Conservation (phyloP, 2,888 invertebrate species). For the Eristalis tenax region DNA sequence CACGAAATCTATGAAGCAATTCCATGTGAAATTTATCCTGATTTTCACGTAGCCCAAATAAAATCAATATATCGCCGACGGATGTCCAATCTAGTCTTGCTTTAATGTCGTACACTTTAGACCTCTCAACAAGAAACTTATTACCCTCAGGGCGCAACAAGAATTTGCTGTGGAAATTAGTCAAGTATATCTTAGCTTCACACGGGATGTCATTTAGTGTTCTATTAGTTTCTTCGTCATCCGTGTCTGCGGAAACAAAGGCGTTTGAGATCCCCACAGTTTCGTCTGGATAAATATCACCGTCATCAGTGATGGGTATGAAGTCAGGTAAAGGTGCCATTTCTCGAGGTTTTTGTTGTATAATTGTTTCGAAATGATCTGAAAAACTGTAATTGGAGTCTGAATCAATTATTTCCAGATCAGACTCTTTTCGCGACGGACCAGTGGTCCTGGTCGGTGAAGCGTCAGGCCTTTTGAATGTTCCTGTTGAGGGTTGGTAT, state of each 20-base stretch:
- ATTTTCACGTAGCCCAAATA: constrained; percentile 82
- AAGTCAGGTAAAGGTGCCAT: constrained; percentile 77
- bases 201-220: constrained; percentile 74
- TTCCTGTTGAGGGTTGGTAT: background rate
- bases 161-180: constrained; percentile 82
- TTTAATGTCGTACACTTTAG: constrained; percentile 78
- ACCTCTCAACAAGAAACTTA: constrained; percentile 81
- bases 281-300: constrained; percentile 24
- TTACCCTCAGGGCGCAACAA: constrained; percentile 82
- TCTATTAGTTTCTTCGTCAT: constrained; percentile 68
- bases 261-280: constrained; percentile 75
- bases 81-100: constrained; percentile 79
- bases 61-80: constrained; percentile 81
- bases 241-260: constrained; percentile 71
- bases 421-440: background rate
- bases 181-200: constrained; percentile 82
- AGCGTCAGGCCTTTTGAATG: constrained; percentile 46
- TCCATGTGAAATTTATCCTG: constrained; percentile 83
- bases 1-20: constrained; percentile 80
- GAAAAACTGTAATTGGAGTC: constrained; percentile 81
- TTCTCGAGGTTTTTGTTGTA: constrained; percentile 54
- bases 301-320: constrained; percentile 75
- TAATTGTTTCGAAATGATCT: constrained; percentile 77
- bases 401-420: constrained; percentile 75
- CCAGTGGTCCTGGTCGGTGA: constrained; percentile 12